These are phyloP conservation scores for Rhabditophanes sp. DNA, from an alignment of 2,888 invertebrate species.

Conservation along the genomic window DNA sequence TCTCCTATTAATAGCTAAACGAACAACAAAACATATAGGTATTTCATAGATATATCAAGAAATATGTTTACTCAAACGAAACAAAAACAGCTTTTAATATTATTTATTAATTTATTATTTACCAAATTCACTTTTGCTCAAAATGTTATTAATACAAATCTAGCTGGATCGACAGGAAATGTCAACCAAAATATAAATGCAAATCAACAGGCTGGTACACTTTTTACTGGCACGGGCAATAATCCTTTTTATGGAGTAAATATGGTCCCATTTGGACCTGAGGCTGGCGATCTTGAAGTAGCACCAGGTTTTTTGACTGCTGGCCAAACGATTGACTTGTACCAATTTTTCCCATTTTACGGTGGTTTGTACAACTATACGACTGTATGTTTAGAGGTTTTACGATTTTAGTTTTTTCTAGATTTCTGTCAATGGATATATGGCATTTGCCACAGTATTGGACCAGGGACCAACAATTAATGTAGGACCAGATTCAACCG, in stretches of 20 bases:
- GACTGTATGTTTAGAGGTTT: constrained; percentile 16
- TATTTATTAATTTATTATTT: no score
- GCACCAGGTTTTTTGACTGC: constrained; percentile 37
- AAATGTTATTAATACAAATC: no score
- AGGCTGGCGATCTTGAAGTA: constrained; percentile 35
- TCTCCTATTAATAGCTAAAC: no score
- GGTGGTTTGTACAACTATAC: constrained; percentile 43
- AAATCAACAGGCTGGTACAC: no score
- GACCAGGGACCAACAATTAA: constrained; percentile 43
- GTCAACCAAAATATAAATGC: no score
- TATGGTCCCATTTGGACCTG: constrained; percentile 38
- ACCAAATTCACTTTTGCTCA: no score
- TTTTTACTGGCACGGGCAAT: constrained; percentile 34
- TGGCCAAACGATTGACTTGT: constrained; percentile 38
- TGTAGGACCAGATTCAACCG: constrained; percentile 33
- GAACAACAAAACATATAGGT: no score
- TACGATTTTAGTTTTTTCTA: constrained; percentile 10
- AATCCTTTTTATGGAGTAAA: constrained; percentile 37
- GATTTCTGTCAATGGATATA: constrained; percentile 40
- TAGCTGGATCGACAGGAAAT: no score
- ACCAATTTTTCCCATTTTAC: constrained; percentile 42
- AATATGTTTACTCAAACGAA: no score
- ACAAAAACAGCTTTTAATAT: no score
- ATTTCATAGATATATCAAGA: no score
- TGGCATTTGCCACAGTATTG: constrained; percentile 40